These are phyloP conservation scores for Sebastes kiyomatsui DNA, from an alignment of 2,797 vertebrate species.

Conservation along the genomic window DNA sequence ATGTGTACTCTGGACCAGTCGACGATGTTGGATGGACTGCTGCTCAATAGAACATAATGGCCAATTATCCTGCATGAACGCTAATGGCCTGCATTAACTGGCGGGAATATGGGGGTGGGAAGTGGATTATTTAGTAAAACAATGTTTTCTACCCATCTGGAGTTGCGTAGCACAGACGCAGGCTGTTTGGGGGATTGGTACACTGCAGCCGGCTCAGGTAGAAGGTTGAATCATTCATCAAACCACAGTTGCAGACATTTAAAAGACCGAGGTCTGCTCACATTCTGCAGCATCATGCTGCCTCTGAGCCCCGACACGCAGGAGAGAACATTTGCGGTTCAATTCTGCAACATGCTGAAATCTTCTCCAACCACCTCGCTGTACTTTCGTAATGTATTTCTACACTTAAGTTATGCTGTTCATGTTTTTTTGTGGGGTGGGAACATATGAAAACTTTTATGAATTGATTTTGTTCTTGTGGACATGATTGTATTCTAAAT, in stretches of 20 bases:
- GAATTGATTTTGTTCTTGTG: not conserved
- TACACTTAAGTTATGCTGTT: not conserved
- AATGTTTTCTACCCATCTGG: slow-evolving; percentile 47
- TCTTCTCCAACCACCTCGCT: not conserved
- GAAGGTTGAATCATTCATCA: slow-evolving; percentile 55
- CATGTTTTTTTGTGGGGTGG: not conserved
- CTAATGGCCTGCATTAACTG: slow-evolving; percentile 75
- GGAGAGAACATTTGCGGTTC: not conserved
- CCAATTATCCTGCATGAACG: slow-evolving; percentile 72
- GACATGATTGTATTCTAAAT: not conserved
- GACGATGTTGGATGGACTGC: slow-evolving; percentile 55
- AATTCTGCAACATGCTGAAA: slow-evolving; percentile 13
- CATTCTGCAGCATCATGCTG: slow-evolving; percentile 37
- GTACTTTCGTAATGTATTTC: not conserved
- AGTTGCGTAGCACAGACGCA: slow-evolving; percentile 19
- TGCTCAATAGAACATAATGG: slow-evolving; percentile 72
- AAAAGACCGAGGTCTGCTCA: slow-evolving; percentile 15
- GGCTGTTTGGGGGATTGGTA: slow-evolving; percentile 14
- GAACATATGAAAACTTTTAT: not conserved
- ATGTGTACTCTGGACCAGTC: slow-evolving; percentile 55
- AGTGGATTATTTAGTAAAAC: slow-evolving; percentile 61
- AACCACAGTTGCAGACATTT: slow-evolving; percentile 32
- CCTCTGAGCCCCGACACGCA: not conserved
- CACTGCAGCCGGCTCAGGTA: slow-evolving; percentile 15
- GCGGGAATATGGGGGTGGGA: slow-evolving; percentile 40